phyloP scores from a whole-genome alignment of 2,797 vertebrate genomes.

The Scarus forsteni region DNA sequence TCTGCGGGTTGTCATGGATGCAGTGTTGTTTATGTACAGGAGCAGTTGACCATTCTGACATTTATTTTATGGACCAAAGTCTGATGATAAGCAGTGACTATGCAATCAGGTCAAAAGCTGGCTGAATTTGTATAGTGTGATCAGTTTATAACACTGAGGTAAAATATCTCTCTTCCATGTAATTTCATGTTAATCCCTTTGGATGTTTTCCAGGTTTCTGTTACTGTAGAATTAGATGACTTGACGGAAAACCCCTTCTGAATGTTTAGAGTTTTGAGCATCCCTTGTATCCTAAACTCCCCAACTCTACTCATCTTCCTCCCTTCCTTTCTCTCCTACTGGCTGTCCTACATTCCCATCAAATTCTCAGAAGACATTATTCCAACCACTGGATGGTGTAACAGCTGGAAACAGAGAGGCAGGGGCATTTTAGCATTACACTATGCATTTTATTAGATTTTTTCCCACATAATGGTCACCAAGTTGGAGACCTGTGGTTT shows the following conservation, averaged over 20 bases:
- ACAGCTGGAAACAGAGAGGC: conserved; percentile 22
- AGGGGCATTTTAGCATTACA: conserved; percentile 13
- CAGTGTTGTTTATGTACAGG: no score
- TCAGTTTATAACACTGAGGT: no score
- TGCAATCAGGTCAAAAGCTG: no score
- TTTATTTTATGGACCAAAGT: no score
- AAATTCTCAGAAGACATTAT: conserved; percentile 48
- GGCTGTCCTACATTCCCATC: conserved; percentile 41
- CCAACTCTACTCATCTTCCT: conserved; percentile 4
- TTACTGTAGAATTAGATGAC: neutral
- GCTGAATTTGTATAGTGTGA: no score
- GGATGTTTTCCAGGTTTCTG: conserved; percentile 4
- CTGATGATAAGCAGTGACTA: no score
- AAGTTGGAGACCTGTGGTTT: conserved; percentile 10
- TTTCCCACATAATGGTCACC: conserved; percentile 31
- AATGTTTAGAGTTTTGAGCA: neutral
- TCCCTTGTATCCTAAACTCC: conserved; percentile 13
- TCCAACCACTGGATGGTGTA: conserved; percentile 41
- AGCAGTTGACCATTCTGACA: no score
- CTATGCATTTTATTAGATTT: conserved; percentile 3
- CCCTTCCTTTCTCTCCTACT: neutral
- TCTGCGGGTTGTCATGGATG: no score
- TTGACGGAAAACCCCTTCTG: conserved; percentile 3
- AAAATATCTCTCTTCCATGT: neutral
- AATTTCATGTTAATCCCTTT: neutral